A percentile compares a stretch with the other conserved stretches of the same genome.
Evolutionary conservation across 2,888 invertebrate species (phyloP).

Genomic region (Sympetrum striolatum): DNA sequence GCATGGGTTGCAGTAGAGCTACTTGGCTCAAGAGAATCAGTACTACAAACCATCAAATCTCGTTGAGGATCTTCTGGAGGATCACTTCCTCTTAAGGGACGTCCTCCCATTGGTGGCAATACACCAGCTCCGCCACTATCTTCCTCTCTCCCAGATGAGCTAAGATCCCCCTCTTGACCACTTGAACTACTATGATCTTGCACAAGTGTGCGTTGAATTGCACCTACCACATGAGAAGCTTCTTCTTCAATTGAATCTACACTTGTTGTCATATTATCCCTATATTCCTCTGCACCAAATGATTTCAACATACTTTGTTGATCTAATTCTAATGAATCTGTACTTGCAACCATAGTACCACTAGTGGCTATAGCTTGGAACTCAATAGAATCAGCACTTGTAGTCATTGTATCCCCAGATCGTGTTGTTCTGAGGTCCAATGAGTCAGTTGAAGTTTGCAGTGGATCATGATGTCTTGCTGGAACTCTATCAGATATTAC

Average conservation of each 20-base stretch:
- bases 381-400: conserved; percentile 61
- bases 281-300: conserved; percentile 49
- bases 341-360: conserved; percentile 60
- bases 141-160: conserved; percentile 59
- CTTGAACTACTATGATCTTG: conserved; percentile 62
- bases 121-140: conserved; percentile 53
- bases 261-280: conserved; percentile 52
- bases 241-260: conserved; percentile 63
- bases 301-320: conserved; percentile 55
- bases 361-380: conserved; percentile 57
- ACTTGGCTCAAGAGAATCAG: conserved; percentile 77
- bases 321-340: conserved; percentile 63
- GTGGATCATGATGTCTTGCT: conserved; percentile 56
- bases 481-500: conserved; percentile 27
- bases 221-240: conserved; percentile 48
- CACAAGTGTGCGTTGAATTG: conserved; percentile 15
- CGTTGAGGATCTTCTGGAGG: conserved; percentile 53
- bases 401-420: conserved; percentile 56
- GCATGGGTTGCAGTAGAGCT: conserved; percentile 83
- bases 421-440: conserved; percentile 57
- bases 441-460: conserved; percentile 63
- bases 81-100: conserved; percentile 48
- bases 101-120: conserved; percentile 55
- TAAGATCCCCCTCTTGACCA: conserved; percentile 60
- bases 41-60: conserved; percentile 67